Base-by-base conservation (phyloP, 2,888 invertebrate genomes). In the Lycophotia porphyrea region DNA sequence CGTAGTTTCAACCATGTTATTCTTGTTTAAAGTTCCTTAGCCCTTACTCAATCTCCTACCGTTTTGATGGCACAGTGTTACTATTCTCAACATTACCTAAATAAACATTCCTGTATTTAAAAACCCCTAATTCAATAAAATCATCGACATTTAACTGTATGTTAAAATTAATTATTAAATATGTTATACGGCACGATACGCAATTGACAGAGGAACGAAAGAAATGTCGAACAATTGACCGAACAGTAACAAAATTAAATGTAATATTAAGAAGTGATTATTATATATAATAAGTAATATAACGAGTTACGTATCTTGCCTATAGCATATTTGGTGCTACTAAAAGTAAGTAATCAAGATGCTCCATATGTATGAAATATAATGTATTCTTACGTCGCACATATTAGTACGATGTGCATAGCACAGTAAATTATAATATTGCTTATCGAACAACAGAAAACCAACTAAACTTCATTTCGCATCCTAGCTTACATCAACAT, bases 401-500 rank as follows among this genome's bases (percentile, higher is more conserved):
- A 68, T 70, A 44, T 55, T 15, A 63, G 52, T 80, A 77, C 74
- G 63, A 67, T 78, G 87, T 82, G 75, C 86, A 85, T 70, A 73
- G 65, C 84, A 87, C 84, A 84, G 78, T 80, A 85, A 85, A 83
- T 76, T 82, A 84, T 74, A 80, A 81, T 89, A 88, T 88, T 89
- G 84, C 88, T 91, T 88, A 85, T 84, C 81, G 81, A 86, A 86
- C 89, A 93, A 93, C 91, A 93, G 74, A 83, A 92, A 93, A 93
- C 91, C 91, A 94, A 93, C 87, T 90, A 90, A 92, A 91, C 83
- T 89, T 89, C 89, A 93, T 91, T 90, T 92, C 90, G 90, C 93
- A 93, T 91, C 93, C 93, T 95, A 94, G 90, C 94, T 95, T 94
- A 95, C 90, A 91, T 92, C 87, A 94, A 95, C 92, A 94, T 94